Base-by-base conservation (phyloP, 2,888 invertebrate genomes). In the Drosophila kuntzei region DNA sequence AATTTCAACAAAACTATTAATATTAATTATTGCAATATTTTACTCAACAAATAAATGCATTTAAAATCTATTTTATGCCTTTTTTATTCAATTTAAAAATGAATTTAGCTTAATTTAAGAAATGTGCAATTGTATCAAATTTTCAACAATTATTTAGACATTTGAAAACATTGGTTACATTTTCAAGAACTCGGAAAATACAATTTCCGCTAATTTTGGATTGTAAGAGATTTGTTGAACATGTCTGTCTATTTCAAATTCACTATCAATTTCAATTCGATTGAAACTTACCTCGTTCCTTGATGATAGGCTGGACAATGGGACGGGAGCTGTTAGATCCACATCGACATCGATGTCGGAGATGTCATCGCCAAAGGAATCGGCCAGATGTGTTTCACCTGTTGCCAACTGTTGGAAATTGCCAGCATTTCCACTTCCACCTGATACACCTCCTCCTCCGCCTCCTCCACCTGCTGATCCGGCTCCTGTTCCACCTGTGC, bases 311-410 rank as follows among this genome's bases (percentile, higher is more conserved):
- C 90, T 91, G 44, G 93, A 93, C 43, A 94, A 92, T 47, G 95
- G 94, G 63, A 94, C 93, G 49, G 95, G 94, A 32, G 94, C 94
- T 60, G 95, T 94, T 68, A 95, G 93, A 90, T 95, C 95, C 75
- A 95, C 95, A 90, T 95, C 95, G 22, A 94, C 95, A 90, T 95
- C 95, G 69, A 95, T 95, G 93, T 97, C 97, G 82, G 96, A 97
- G 92, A 97, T 96, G 92, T 97, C 96, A 93, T 97, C 97, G 43
- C 87, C 90, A 92, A 97, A 97, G 63, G 96, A 96, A 90, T 96
- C 96, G 12, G 96, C 96, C 63, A 96, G 93, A 78, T 96, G 94
- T 44, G 96, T 95, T 69, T 96, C 95, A 71, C 95, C 95, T 51
- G 95, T 94, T 67, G 95, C 94, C 20, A 94, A 94, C 76, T 94